Percentiles rank a stretch among this genome's conserved stretches.
These are phyloP conservation scores for Agriotes lineatus DNA, from an alignment of 2,888 invertebrate species.

Conservation along the genomic window DNA sequence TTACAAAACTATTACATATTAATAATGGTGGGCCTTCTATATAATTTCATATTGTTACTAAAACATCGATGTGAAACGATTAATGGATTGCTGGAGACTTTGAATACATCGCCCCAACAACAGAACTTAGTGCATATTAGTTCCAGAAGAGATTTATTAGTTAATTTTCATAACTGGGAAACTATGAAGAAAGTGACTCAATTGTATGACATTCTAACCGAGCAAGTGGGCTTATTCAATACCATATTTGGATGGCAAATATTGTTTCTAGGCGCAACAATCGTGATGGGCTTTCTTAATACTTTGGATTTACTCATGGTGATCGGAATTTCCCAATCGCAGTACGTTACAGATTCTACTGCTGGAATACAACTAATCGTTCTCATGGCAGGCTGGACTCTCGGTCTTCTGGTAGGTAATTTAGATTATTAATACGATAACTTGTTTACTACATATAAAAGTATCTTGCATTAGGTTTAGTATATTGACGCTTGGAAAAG, in stretches of 20 bases:
- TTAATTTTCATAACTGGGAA: background rate
- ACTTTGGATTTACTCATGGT: constrained; percentile 1
- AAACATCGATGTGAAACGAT: background rate
- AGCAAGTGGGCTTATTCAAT: background rate
- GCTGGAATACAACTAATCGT: background rate
- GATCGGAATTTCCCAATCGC: background rate
- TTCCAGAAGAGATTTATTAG: background rate
- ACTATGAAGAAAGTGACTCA: background rate
- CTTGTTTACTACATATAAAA: too few relatives aligned
- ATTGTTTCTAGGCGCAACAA: background rate
- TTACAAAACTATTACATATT: constrained; percentile 16
- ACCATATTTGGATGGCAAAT: constrained; percentile 15
- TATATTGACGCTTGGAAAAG: too few relatives aligned
- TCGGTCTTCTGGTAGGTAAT: background rate
- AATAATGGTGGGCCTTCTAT: background rate
- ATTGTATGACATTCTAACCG: background rate
- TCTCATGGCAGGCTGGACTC: background rate
- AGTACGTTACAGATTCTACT: background rate
- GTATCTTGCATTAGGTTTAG: too few relatives aligned
- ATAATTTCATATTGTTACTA: background rate
- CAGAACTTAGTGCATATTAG: too few relatives aligned
- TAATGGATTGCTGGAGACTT: background rate
- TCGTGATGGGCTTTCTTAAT: constrained; percentile 3
- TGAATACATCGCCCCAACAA: background rate
- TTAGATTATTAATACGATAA: too few relatives aligned